These are phyloP conservation scores for Apteryx owenii DNA, from an alignment of 2,113 vertebrate genomes.

Conservation along the genomic window DNA sequence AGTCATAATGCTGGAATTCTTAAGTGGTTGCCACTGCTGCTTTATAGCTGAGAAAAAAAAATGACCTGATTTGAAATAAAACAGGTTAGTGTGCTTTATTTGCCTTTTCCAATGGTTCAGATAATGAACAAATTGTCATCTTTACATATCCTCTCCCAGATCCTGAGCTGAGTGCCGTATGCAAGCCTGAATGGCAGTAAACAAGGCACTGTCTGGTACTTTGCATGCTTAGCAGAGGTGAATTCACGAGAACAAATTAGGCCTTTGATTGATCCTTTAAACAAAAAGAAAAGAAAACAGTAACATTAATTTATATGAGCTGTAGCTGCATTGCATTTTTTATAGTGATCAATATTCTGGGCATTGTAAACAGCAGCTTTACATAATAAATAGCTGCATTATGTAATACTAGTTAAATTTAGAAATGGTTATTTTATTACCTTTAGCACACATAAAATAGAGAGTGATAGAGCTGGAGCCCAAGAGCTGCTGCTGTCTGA, in stretches of 20 bases:
- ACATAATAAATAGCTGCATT: conserved; percentile 77
- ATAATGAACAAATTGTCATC: conserved; percentile 67
- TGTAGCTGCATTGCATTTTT: conserved; percentile 58
- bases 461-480: conserved; percentile 48
- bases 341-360: conserved; percentile 63
- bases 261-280: conserved; percentile 76
- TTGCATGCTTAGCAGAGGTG: conserved; percentile 25
- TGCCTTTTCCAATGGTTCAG: conserved; percentile 39
- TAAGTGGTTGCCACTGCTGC: conserved; percentile 65
- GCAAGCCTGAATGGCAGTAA: conserved; percentile 30
- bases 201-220: neutral
- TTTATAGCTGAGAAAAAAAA: conserved; percentile 42
- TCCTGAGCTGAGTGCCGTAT: neutral
- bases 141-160: conserved; percentile 27
- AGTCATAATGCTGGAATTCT: conserved; percentile 62
- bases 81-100: conserved; percentile 57
- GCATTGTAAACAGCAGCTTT: conserved; percentile 71
- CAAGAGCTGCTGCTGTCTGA: conserved; percentile 29
- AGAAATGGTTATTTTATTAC: conserved; percentile 77
- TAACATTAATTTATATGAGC: conserved; percentile 61
- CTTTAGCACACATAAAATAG: conserved; percentile 64
- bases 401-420: conserved; percentile 78
- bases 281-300: conserved; percentile 64
- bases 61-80: conserved; percentile 54
- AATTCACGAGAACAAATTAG: conserved; percentile 71